A percentile compares a stretch with the other conserved stretches of the same genome.
Conservation (phyloP, 2,888 invertebrate genomes). For the Philonicus albiceps region DNA sequence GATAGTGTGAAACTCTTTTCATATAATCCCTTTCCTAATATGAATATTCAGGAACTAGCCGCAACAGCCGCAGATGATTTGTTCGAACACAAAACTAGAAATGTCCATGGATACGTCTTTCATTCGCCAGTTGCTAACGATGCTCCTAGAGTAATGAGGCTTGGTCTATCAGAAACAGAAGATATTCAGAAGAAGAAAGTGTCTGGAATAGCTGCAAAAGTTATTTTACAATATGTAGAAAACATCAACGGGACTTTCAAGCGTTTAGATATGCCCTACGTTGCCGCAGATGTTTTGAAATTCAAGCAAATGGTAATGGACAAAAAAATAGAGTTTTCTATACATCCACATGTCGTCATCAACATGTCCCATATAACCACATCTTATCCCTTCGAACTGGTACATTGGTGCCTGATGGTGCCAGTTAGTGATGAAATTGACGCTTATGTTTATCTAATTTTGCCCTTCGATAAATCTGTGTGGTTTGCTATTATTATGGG, state of each 20-base stretch:
- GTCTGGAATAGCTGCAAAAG: neutral
- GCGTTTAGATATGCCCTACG: neutral
- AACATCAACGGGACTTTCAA: neutral
- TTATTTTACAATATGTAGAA: neutral
- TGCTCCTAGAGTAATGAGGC: neutral
- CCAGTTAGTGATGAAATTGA: neutral
- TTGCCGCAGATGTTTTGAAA: neutral
- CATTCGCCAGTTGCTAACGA: neutral
- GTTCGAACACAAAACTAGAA: neutral
- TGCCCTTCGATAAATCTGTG: neutral
- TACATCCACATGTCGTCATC: neutral
- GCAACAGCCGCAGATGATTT: neutral
- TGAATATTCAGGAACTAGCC: neutral
- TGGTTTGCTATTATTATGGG: neutral
- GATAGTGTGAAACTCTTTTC: neutral
- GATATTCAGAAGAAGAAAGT: neutral
- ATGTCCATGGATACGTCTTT: neutral
- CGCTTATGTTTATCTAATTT: neutral
- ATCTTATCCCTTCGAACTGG: neutral
- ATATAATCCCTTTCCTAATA: neutral
- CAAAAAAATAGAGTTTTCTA: neutral
- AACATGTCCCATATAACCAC: neutral
- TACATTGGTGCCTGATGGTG: slow-evolving; percentile 1
- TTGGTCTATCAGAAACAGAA: neutral
- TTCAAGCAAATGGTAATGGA: neutral